Percentiles rank a stretch among this genome's conserved stretches.
Conservation (phyloP, 2,797 vertebrate species). For the Acropternis orthonyx region DNA sequence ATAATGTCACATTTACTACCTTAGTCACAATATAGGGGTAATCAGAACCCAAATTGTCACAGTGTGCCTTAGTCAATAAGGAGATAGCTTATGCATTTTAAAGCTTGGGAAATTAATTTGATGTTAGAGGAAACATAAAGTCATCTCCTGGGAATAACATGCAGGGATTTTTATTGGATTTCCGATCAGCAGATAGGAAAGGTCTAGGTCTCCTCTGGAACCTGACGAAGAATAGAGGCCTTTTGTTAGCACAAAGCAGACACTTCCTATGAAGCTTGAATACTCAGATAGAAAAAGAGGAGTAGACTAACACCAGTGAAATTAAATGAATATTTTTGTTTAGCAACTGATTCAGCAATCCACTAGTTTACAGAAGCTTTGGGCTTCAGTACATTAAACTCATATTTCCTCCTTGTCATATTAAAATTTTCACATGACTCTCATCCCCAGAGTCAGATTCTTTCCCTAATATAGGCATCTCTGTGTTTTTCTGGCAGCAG, state of each 20-base stretch:
- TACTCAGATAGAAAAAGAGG: background rate
- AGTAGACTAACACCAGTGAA: background rate
- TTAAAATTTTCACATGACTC: conserved; percentile 1
- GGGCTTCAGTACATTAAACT: conserved; percentile 43
- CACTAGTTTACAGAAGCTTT: conserved; percentile 26
- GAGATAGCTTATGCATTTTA: conserved; percentile 2
- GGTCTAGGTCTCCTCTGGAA: conserved; percentile 17
- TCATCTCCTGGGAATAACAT: background rate
- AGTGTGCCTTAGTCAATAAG: background rate
- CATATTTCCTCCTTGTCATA: conserved; percentile 56
- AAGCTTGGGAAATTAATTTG: conserved; percentile 22
- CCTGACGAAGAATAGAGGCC: background rate
- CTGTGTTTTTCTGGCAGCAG: conserved; percentile 28
- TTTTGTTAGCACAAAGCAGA: conserved; percentile 21
- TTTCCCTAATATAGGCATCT: conserved; percentile 50
- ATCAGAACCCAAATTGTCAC: background rate
- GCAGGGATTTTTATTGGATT: conserved; percentile 21
- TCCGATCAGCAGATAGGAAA: conserved; percentile 24
- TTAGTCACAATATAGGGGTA: background rate
- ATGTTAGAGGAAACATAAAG: background rate
- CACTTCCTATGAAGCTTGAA: conserved; percentile 1
- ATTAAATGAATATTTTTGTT: conserved; percentile 41
- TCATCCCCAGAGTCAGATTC: background rate
- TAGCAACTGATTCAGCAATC: conserved; percentile 25
- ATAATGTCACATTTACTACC: background rate